Evolutionary conservation across 1,140 invertebrate species (phyloP).

Genomic region (Odontomachus brunneus): DNA sequence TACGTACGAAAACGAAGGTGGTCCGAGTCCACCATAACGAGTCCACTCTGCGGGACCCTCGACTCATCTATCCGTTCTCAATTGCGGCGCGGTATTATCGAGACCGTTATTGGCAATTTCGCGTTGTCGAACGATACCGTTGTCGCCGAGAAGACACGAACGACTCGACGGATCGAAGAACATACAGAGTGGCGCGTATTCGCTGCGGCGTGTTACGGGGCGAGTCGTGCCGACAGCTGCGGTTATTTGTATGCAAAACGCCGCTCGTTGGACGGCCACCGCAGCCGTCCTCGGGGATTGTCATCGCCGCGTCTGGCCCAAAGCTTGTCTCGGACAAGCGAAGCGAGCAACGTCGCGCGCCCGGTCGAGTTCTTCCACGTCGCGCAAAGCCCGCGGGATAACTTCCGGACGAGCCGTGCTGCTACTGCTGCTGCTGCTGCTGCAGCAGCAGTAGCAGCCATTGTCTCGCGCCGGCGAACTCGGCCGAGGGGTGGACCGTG

Average conservation of each 20-base stretch:
- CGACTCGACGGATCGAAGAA: slow-evolving; percentile 46
- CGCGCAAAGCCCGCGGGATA: slow-evolving; percentile 43
- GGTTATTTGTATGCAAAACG: slow-evolving; percentile 60
- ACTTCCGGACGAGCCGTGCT: slow-evolving; percentile 51
- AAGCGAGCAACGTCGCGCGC: slow-evolving; percentile 34
- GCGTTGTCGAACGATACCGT: not conserved
- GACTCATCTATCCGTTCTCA: not conserved
- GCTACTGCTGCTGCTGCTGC: too few species aligned
- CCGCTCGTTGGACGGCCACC: slow-evolving; percentile 35
- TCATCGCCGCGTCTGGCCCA: slow-evolving; percentile 42
- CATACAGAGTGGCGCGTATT: slow-evolving; percentile 2
- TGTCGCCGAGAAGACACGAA: not conserved
- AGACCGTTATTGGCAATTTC: slow-evolving; percentile 39
- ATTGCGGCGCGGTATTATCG: not conserved
- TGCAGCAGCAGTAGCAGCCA: not conserved
- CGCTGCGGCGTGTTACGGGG: slow-evolving; percentile 3
- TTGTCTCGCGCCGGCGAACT: slow-evolving; percentile 56
- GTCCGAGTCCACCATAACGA: too few species aligned
- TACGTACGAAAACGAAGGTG: too few species aligned
- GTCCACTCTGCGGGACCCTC: not conserved
- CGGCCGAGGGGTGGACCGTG: slow-evolving; percentile 8
- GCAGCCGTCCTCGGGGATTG: slow-evolving; percentile 41
- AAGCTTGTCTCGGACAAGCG: slow-evolving; percentile 54
- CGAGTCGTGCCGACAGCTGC: slow-evolving; percentile 42
- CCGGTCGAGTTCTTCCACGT: slow-evolving; percentile 44